Conservation (phyloP, 2,113 vertebrate genomes). For the Mandrillus leucophaeus region DNA sequence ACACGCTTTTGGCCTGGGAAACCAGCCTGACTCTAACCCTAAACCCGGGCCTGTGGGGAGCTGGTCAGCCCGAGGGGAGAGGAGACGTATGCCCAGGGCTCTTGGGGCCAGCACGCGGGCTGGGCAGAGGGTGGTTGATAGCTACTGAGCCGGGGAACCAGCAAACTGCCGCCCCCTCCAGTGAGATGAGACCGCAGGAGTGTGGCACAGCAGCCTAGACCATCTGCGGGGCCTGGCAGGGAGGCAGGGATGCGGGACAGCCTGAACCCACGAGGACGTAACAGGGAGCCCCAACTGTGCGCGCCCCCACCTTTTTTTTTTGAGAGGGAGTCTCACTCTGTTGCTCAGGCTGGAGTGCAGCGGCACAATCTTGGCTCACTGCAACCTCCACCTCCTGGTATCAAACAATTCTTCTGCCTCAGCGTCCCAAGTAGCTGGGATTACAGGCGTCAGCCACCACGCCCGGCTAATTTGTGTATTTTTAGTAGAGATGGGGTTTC, state of each 20-base stretch:
- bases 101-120: neutral
- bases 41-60: neutral
- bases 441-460: too few species aligned
- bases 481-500: too few species aligned
- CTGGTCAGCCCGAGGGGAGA: accelerated
- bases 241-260: conserved; percentile 79
- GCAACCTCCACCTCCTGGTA: too few species aligned
- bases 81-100: neutral
- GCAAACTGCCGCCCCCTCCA: conserved; percentile 91
- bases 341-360: too few species aligned
- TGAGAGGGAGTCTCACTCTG: too few species aligned
- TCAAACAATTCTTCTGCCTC: too few species aligned
- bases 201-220: conserved; percentile 78
- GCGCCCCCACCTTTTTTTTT: too few species aligned
- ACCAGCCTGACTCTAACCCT: neutral
- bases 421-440: too few species aligned
- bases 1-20: accelerated
- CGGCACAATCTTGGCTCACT: too few species aligned
- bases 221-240: conserved; percentile 95
- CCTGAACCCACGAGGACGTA: neutral
- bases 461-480: too few species aligned
- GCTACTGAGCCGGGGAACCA: conserved; percentile 85
- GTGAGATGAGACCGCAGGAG: conserved; percentile 93
- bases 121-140: conserved; percentile 58
- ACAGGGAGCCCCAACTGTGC: neutral